Evolutionary conservation across 2,797 vertebrate genomes (phyloP).

Genomic region (Pteropus rufus): DNA sequence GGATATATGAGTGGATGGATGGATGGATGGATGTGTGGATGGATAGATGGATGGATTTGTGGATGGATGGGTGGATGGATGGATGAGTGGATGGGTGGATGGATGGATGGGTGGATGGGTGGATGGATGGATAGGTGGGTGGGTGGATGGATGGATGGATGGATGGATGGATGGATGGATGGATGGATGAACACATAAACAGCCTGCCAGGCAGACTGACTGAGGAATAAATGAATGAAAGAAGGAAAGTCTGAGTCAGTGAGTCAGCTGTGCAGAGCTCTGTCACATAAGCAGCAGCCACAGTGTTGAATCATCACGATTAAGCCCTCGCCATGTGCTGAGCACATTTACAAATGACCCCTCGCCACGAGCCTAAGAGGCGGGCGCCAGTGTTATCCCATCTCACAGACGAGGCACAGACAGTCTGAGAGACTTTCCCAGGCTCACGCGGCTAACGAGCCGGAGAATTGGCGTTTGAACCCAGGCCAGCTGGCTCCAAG

Average conservation of each 20-base stretch:
- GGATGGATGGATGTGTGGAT: accelerated
- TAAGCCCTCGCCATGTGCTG: accelerated
- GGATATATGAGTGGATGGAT: neutral
- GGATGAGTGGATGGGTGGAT: accelerated
- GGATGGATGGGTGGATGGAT: too few species aligned
- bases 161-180: neutral
- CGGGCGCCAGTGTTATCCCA: neutral
- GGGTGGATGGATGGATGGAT: too few species aligned
- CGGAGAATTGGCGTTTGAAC: accelerated
- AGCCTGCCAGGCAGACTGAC: neutral
- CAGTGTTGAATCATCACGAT: accelerated
- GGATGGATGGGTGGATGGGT: too few species aligned
- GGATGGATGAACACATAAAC: neutral
- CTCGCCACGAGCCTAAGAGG: neutral
- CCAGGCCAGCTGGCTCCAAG: neutral
- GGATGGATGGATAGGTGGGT: too few species aligned
- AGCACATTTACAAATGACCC: neutral
- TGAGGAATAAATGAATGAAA: too few species aligned
- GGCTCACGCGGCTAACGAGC: accelerated
- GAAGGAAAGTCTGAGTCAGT: neutral
- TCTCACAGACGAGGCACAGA: neutral
- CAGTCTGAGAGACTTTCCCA: neutral
- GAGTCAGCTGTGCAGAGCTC: neutral
- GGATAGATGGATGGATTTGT: accelerated
- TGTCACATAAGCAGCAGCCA: neutral